Evolutionary conservation across 2,113 vertebrate species (phyloP), one percentile per base, ranked within the genome.

Genomic region (Ibidorhyncha struthersii): DNA sequence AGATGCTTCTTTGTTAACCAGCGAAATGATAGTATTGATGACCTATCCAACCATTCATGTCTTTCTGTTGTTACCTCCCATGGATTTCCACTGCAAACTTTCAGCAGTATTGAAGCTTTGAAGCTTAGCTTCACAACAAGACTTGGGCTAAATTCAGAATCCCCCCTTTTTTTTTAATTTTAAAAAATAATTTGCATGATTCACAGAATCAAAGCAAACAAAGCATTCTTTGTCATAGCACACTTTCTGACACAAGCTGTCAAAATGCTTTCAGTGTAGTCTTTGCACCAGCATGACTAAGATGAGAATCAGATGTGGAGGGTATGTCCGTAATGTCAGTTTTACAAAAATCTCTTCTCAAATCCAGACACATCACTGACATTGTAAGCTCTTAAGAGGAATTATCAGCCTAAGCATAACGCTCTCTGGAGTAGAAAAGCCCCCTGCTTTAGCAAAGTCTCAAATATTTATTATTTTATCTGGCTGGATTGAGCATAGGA

Each of bases 331-430:
- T 59, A 90, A 82, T 25, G 47, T 53, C 55, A 89, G 25, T 91
- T 96, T 77, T 70, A 83, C 58, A 89, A 80, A 90, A 88, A 96
- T 80, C 80, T 88, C 82, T 90, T 82, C 78, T 83, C 67, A 71
- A 86, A 45, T 45, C 67, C 80, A 92, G 74, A 88, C 94, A 92
- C 83, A 94, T 89, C 76, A 66, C 45, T 90, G 71, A 86, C 86
- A 83, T 8, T 59, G 17, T 94, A 94, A 96, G 82, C 89, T 94
- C 77, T 81, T 92, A 94, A 95, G 83, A 94, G 83, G 86, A 80
- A 96, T 96, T 89, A 96, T 89, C 94, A 90, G 91, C 93, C 91
- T 96, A 92, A 95, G 89, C 76, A 74, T 89, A 95, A 91, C 6
- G 3, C 81, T 58, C 53, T 66, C 72, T 21, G 50, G 55, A 78